phyloP scores from a whole-genome alignment of 2,113 vertebrate species.

The Perca schrenkii region DNA sequence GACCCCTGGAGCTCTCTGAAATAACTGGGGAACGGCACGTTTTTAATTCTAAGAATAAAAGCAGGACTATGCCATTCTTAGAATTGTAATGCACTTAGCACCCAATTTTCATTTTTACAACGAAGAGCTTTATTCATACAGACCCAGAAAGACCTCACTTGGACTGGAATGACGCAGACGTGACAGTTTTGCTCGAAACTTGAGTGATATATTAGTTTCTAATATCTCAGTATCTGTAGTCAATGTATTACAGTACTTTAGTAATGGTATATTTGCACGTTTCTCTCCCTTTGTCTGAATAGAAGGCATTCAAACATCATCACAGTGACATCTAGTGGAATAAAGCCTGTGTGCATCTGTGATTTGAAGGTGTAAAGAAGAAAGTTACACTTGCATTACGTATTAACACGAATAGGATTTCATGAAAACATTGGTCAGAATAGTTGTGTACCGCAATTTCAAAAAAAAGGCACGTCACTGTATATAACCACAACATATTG shows the following conservation, averaged over 20 bases:
- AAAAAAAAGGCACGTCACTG: neutral
- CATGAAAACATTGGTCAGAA: neutral
- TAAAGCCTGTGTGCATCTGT: neutral
- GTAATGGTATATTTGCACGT: neutral
- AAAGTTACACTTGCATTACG: neutral
- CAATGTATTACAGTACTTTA: neutral
- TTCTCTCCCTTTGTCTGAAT: neutral
- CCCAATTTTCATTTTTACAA: too few species aligned
- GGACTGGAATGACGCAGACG: too few species aligned
- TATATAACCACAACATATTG: neutral
- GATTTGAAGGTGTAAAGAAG: neutral
- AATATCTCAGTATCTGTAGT: neutral
- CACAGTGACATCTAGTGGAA: constrained; percentile 81
- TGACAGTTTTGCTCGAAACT: too few species aligned
- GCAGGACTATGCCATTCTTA: too few species aligned
- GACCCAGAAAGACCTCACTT: too few species aligned
- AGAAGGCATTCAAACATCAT: constrained; percentile 13
- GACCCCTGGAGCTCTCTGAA: too few species aligned
- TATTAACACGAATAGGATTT: neutral
- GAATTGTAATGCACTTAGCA: too few species aligned
- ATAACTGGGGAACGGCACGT: too few species aligned
- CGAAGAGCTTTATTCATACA: too few species aligned
- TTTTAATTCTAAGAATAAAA: too few species aligned
- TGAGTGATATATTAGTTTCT: neutral
- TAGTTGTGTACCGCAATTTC: neutral